These are phyloP conservation scores for Ornithoptera priamus DNA, from an alignment of 2,888 invertebrate species.

Conservation along the genomic window DNA sequence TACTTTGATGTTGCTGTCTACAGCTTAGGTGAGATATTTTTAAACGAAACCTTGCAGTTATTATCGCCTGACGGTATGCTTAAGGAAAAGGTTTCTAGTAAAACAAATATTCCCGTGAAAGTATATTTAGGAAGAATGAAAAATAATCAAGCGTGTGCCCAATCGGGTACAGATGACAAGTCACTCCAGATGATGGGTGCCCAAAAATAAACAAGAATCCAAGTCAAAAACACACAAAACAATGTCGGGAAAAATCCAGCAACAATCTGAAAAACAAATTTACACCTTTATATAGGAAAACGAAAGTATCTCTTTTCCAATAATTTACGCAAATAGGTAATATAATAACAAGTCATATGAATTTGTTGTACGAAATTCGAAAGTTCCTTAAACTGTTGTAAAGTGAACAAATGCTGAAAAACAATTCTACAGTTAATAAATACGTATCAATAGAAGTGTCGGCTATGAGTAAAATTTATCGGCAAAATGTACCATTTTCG, in stretches of 20 bases:
- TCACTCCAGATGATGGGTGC: slow-evolving; percentile 61
- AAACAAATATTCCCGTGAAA: neutral
- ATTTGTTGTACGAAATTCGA: no score
- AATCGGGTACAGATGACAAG: slow-evolving; percentile 33
- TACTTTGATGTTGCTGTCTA: no score
- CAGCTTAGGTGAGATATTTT: no score
- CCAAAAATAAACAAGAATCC: slow-evolving; percentile 44
- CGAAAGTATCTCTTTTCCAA: neutral
- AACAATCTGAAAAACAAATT: slow-evolving; percentile 46
- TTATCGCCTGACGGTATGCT: no score
- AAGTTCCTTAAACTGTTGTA: neutral
- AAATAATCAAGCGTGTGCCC: slow-evolving; percentile 28
- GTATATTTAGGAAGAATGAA: neutral
- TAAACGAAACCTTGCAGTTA: no score
- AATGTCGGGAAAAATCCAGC: slow-evolving; percentile 57
- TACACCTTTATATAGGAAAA: neutral
- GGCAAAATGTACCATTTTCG: slow-evolving; percentile 52
- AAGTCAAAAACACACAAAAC: slow-evolving; percentile 46
- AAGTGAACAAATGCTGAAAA: neutral
- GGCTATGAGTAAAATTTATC: neutral
- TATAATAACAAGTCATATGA: neutral
- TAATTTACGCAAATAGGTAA: neutral
- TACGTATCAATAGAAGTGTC: neutral
- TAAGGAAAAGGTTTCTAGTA: no score
- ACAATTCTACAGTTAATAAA: neutral